Evolutionary conservation across 2,888 invertebrate species (phyloP).

Genomic region (Oligia strigilis): DNA sequence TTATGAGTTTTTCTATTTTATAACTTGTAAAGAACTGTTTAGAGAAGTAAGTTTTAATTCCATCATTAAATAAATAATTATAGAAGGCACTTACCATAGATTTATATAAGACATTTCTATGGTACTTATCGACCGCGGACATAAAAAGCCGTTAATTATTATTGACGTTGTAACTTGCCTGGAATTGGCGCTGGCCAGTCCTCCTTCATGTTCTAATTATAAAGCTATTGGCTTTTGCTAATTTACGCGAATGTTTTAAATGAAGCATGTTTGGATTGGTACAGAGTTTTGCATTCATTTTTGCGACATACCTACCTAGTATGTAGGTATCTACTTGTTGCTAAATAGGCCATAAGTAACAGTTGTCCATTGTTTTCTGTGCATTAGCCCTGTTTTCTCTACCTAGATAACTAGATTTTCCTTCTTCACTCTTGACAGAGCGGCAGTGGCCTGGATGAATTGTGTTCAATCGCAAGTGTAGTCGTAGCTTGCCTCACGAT

Average conservation of each 20-base stretch:
- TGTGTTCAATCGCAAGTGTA: too few species aligned
- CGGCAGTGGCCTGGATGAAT: background rate
- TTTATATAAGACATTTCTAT: too few species aligned
- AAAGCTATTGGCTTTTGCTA: constrained; percentile 4
- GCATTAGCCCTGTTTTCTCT: background rate
- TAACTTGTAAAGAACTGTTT: constrained; percentile 2
- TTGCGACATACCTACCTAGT: too few species aligned
- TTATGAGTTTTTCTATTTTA: background rate
- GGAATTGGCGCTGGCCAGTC: constrained; percentile 18
- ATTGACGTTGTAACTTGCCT: constrained; percentile 15
- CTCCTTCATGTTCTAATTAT: constrained; percentile 29
- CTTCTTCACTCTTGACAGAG: background rate
- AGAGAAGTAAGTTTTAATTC: constrained; percentile 7
- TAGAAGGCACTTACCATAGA: background rate
- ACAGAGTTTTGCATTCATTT: background rate
- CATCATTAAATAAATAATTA: constrained; percentile 12
- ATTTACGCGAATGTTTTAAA: constrained; percentile 10
- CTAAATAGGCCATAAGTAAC: background rate
- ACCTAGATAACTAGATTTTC: background rate
- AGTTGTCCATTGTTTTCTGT: background rate
- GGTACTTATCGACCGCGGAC: background rate
- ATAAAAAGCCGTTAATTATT: constrained; percentile 18
- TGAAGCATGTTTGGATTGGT: background rate
- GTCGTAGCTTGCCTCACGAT: too few species aligned
- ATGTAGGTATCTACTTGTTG: background rate